Evolutionary conservation across 2,797 vertebrate genomes (phyloP).

Genomic region (Fistularia commersonii): DNA sequence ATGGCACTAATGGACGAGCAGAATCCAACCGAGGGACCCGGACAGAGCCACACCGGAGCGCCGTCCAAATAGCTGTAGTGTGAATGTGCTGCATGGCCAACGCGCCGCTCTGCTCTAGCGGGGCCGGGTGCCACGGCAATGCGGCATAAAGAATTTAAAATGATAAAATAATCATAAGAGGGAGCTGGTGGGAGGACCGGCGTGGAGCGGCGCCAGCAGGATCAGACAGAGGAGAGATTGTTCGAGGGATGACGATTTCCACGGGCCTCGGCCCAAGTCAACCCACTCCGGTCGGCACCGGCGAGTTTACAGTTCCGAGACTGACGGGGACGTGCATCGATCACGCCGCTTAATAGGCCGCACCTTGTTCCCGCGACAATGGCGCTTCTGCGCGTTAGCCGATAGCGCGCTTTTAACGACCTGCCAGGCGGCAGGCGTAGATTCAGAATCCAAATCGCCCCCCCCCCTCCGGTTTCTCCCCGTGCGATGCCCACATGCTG

Average conservation of each 20-base stretch:
- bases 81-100: slow-evolving; percentile 70
- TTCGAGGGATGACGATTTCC: slow-evolving; percentile 46
- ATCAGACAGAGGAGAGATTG: slow-evolving; percentile 63
- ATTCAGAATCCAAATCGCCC: slow-evolving; percentile 7
- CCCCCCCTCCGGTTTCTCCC: slow-evolving; percentile 22
- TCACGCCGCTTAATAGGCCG: slow-evolving; percentile 17
- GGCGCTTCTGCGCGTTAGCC: slow-evolving; percentile 24
- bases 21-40: slow-evolving; percentile 93
- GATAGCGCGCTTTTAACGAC: slow-evolving; percentile 35
- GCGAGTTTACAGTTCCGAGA: slow-evolving; percentile 45
- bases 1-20: slow-evolving; percentile 99
- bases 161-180: slow-evolving; percentile 71
- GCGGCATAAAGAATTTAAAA: slow-evolving; percentile 73
- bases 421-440: slow-evolving; percentile 26
- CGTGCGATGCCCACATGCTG: slow-evolving; percentile 31
- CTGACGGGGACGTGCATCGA: slow-evolving; percentile 38
- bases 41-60: slow-evolving; percentile 84
- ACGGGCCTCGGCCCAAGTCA: slow-evolving; percentile 32
- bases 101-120: slow-evolving; percentile 54
- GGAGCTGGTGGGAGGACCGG: slow-evolving; percentile 51
- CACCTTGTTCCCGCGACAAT: slow-evolving; percentile 31
- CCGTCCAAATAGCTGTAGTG: slow-evolving; percentile 93
- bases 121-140: slow-evolving; percentile 63
- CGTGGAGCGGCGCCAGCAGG: slow-evolving; percentile 56
- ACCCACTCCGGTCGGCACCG: slow-evolving; percentile 46